Evolutionary conservation across 1,140 invertebrate species (phyloP).

Genomic region (Phocides pigmalion): DNA sequence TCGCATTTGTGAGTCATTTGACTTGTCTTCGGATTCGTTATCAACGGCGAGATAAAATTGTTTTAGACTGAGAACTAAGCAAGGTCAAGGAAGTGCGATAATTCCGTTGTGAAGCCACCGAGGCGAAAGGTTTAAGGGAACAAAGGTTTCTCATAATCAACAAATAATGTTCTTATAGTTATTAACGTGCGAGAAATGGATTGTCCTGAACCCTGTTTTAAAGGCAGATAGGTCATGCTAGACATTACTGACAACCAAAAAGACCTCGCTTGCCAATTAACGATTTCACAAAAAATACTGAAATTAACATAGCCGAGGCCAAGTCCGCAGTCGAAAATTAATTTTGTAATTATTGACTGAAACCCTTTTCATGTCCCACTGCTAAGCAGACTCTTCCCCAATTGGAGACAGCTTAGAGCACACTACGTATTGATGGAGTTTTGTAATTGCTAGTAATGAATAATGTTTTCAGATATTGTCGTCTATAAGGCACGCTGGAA

Average conservation of each 20-base stretch:
- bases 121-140: neutral
- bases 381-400: too few species aligned
- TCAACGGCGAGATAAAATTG: too few species aligned
- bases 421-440: too few species aligned
- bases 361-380: too few species aligned
- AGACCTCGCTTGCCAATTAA: constrained; percentile 7
- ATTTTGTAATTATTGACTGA: neutral
- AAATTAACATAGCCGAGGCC: constrained; percentile 32
- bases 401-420: too few species aligned
- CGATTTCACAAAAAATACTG: constrained; percentile 46
- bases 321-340: constrained; percentile 17
- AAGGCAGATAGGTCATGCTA: neutral
- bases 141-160: neutral
- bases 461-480: constrained; percentile 30
- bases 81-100: too few species aligned
- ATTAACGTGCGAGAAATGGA: too few species aligned
- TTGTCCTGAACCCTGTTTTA: neutral
- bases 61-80: too few species aligned
- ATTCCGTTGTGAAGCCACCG: too few species aligned
- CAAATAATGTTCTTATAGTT: too few species aligned
- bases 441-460: too few species aligned
- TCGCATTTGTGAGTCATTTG: too few species aligned
- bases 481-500: constrained; percentile 37
- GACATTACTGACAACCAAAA: neutral
- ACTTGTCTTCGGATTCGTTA: neutral